Base-by-base conservation (phyloP, 1,140 invertebrate species). In the Drosophila melanica region DNA sequence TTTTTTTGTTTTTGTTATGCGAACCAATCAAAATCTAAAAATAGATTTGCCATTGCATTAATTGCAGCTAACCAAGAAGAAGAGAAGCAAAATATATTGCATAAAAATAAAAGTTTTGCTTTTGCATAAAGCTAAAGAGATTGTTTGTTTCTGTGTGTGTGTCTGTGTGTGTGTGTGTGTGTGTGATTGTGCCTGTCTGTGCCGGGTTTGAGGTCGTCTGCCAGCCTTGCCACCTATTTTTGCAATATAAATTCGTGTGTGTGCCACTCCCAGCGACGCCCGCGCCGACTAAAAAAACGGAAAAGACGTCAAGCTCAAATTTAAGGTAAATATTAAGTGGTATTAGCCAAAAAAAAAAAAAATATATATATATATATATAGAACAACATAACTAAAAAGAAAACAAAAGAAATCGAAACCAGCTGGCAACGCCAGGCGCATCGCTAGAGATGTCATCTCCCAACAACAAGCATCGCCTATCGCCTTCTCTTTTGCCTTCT, bases 221-320 rank as follows among this genome's bases (percentile, higher is more conserved):
- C 76, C 76, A 79, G 76, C 59, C 57, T 79, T 79, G 76, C 76
- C 76, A 79, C 68, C 76, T 76, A 39, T 62, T 53, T 60, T 48
- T 45, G 37, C 37, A 37, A 42, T 23, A 39, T 12, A 45, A 18
- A 44, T 39, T 14, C 42, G 37, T 48, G 48, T 16, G 16, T 47
- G 44, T 20, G 58, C 30, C 58, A 47, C 58, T 47, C 30, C 58
- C 44, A 57, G 18, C n/a, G 3, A 60, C 42, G 23, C 45, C 65
- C n/a, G 44, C 42, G 44, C 48, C 37, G 47, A 62, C 16, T 48
- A 45, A 63, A 39, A 81, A 81, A 64, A 8, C 65, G 35, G 48
- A 71, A 55, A 66, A 57, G 45, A 16, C 23, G 16, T 51, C 18
- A 42, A 53, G 12, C 35, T 16, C 45, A 33, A 39, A 62, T 62